phyloP scores from a whole-genome alignment of 2,797 vertebrate species.

The Lepus oiostolus region DNA sequence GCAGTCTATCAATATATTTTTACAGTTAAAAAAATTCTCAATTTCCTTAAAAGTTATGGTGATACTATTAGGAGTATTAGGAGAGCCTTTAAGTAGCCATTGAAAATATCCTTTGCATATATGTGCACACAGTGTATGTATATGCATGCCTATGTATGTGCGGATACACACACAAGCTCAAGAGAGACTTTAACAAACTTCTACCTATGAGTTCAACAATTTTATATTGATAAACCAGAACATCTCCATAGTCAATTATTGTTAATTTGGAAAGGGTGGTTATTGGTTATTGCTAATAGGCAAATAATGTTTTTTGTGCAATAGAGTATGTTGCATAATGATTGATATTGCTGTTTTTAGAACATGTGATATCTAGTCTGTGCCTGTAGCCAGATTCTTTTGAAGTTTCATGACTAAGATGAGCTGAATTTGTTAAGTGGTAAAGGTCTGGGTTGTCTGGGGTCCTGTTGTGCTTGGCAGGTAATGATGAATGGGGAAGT shows the following conservation, averaged over 20 bases:
- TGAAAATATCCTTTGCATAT: slow-evolving; percentile 45
- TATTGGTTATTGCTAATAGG: slow-evolving; percentile 40
- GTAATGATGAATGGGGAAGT: slow-evolving; percentile 88
- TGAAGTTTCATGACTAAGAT: slow-evolving; percentile 85
- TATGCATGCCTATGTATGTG: neutral
- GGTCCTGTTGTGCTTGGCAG: slow-evolving; percentile 87
- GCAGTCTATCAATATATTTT: slow-evolving; percentile 19
- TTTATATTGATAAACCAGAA: slow-evolving; percentile 61
- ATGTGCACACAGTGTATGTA: too few relatives aligned
- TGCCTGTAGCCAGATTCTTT: slow-evolving; percentile 87
- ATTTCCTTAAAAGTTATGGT: neutral
- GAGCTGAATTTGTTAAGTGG: slow-evolving; percentile 85
- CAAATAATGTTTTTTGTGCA: slow-evolving; percentile 68
- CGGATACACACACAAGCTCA: neutral
- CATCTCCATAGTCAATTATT: slow-evolving; percentile 75
- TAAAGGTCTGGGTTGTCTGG: slow-evolving; percentile 81
- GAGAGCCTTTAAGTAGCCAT: neutral
- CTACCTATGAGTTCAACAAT: slow-evolving; percentile 17
- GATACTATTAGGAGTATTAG: neutral
- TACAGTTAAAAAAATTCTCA: slow-evolving; percentile 8
- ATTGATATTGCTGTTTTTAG: slow-evolving; percentile 85
- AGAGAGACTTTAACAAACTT: slow-evolving; percentile 43
- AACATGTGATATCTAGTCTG: slow-evolving; percentile 86
- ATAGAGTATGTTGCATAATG: slow-evolving; percentile 80
- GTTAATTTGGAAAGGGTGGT: slow-evolving; percentile 66